Conservation (phyloP, 2,888 invertebrate species). For the Lasioglossum morio region DNA sequence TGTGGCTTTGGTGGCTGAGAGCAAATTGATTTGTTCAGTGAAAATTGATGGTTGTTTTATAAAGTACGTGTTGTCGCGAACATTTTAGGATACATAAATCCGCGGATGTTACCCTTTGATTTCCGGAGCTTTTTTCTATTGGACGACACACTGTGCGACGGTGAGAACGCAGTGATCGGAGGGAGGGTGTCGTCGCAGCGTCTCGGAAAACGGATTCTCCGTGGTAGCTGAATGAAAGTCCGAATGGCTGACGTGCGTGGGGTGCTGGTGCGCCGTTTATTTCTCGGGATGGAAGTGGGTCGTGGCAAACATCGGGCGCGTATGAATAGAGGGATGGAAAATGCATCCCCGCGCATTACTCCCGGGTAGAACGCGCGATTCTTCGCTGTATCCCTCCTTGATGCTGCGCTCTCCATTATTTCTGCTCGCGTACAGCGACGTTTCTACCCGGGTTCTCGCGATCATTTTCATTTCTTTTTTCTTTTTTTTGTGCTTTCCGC, state of each 20-base stretch:
- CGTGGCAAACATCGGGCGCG: conserved; percentile 66
- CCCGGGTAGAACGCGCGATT: conserved; percentile 40
- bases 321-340: conserved; percentile 72
- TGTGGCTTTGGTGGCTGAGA: too few species aligned
- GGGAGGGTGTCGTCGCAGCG: background rate
- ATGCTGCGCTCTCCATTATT: conserved; percentile 36
- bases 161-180: too few species aligned
- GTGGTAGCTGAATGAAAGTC: conserved; percentile 39
- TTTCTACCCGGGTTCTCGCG: background rate
- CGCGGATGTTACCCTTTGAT: too few species aligned
- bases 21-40: too few species aligned
- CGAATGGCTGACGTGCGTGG: conserved; percentile 66
- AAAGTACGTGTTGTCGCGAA: too few species aligned
- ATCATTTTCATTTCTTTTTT: background rate
- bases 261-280: conserved; percentile 66
- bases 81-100: too few species aligned
- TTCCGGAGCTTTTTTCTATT: too few species aligned
- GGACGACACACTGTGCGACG: too few species aligned
- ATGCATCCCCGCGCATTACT: conserved; percentile 53
- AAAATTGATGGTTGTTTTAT: too few species aligned
- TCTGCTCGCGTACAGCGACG: conserved; percentile 23
- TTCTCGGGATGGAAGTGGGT: conserved; percentile 74
- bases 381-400: conserved; percentile 18
- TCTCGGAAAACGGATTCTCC: background rate
- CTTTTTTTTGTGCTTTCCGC: background rate